A percentile compares a stretch with the other conserved stretches of the same genome.
phyloP scores from a whole-genome alignment of 2,888 invertebrate genomes.

The Ectemnius cavifrons region DNA sequence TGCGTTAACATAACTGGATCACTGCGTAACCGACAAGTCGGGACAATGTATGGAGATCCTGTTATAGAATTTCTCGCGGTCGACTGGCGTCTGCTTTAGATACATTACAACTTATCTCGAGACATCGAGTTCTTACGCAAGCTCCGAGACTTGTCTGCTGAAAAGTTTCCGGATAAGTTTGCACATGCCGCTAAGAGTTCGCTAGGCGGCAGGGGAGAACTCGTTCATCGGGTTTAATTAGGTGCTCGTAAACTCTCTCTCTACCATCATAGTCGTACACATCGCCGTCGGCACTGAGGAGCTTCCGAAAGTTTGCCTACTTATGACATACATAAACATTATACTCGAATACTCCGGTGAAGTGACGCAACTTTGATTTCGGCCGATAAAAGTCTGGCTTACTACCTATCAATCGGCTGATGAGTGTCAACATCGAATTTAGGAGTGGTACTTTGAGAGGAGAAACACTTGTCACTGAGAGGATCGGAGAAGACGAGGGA shows the following conservation, averaged over 20 bases:
- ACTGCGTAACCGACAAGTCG: background rate
- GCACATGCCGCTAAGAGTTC: conserved; percentile 36
- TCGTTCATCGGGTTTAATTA: conserved; percentile 43
- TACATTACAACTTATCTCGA: background rate
- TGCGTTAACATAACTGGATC: background rate
- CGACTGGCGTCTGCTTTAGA: background rate
- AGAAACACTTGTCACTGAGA: too few relatives aligned
- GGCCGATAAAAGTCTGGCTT: too few relatives aligned
- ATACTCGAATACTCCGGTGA: too few relatives aligned
- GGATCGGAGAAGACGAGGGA: too few relatives aligned
- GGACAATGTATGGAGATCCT: background rate
- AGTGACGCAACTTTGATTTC: too few relatives aligned
- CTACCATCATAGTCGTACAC: conserved; percentile 16
- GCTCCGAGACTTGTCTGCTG: background rate
- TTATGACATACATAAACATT: too few relatives aligned
- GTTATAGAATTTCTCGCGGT: background rate
- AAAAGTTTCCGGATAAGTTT: conserved; percentile 33
- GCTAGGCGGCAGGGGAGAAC: conserved; percentile 23
- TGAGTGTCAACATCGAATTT: too few relatives aligned
- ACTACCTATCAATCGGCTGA: too few relatives aligned
- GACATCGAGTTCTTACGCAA: conserved; percentile 1
- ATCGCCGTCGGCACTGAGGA: too few relatives aligned
- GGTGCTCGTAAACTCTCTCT: conserved; percentile 35
- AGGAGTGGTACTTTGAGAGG: too few relatives aligned
- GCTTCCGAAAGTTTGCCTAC: too few relatives aligned